Evolutionary conservation across 2,888 invertebrate species (phyloP).

Genomic region (Volucella inflata): DNA sequence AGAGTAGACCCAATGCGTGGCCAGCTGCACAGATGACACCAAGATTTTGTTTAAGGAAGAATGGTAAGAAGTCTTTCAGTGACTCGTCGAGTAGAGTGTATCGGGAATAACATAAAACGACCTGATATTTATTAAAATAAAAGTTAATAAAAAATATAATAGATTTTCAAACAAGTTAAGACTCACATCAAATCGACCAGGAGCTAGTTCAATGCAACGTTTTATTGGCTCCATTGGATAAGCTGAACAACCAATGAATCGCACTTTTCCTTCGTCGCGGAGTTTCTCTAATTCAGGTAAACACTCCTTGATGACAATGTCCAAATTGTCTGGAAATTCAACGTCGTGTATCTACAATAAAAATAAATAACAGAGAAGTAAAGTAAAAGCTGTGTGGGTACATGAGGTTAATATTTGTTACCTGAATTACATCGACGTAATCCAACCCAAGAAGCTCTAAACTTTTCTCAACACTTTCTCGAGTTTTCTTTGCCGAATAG

Average conservation of each 20-base stretch:
- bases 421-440: slow-evolving; percentile 95
- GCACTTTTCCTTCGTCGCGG: slow-evolving; percentile 89
- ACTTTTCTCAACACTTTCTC: slow-evolving; percentile 90
- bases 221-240: slow-evolving; percentile 92
- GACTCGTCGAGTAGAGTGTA: slow-evolving; percentile 92
- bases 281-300: slow-evolving; percentile 91
- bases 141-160: too few relatives aligned
- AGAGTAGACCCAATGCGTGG: slow-evolving; percentile 92
- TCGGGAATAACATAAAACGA: slow-evolving; percentile 89
- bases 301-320: slow-evolving; percentile 92
- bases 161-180: background rate
- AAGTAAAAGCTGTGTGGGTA: too few relatives aligned
- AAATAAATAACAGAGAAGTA: background rate
- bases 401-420: slow-evolving; percentile 79
- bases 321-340: slow-evolving; percentile 91
- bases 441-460: slow-evolving; percentile 89
- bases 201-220: slow-evolving; percentile 88
- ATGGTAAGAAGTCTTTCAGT: slow-evolving; percentile 90
- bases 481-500: slow-evolving; percentile 90
- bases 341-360: slow-evolving; percentile 93
- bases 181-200: slow-evolving; percentile 82
- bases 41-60: slow-evolving; percentile 84
- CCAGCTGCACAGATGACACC: slow-evolving; percentile 94
- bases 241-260: slow-evolving; percentile 93
- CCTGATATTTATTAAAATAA: slow-evolving; percentile 57